These are phyloP conservation scores for Danaus chrysippus DNA, from an alignment of 2,888 invertebrate genomes.

Conservation along the genomic window DNA sequence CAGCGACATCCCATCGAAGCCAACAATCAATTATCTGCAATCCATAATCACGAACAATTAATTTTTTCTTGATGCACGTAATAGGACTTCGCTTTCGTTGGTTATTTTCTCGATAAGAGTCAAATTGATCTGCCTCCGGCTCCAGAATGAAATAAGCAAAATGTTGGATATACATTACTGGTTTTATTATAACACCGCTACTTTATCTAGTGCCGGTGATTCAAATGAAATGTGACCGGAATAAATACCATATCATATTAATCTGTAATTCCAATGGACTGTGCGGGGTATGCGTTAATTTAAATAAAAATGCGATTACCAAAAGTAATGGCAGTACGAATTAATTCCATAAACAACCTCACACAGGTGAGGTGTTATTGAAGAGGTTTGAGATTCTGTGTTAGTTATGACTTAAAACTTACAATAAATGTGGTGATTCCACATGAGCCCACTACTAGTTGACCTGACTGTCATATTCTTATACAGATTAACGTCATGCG, in stretches of 20 bases:
- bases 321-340: too few relatives aligned
- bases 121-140: conserved; percentile 65
- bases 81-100: conserved; percentile 66
- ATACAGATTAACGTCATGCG: conserved; percentile 35
- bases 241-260: conserved; percentile 6
- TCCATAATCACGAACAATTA: conserved; percentile 72
- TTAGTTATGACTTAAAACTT: too few relatives aligned
- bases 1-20: conserved; percentile 51
- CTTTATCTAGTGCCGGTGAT: conserved; percentile 11
- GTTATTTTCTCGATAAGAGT: conserved; percentile 74
- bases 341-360: too few relatives aligned
- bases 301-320: too few relatives aligned
- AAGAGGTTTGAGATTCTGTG: conserved; percentile 13
- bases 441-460: conserved; percentile 39
- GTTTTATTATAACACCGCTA: conserved; percentile 50
- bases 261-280: neutral
- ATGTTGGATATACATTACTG: conserved; percentile 61
- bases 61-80: conserved; percentile 64
- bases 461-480: conserved; percentile 43
- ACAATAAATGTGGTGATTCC: too few relatives aligned
- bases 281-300: too few relatives aligned
- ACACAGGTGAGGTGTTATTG: too few relatives aligned
- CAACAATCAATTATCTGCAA: conserved; percentile 67
- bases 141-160: conserved; percentile 68
- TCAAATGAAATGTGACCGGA: conserved; percentile 3